Evolutionary conservation across 64 coral and sea anemone species (phyloP), one percentile per base, ranked within the genome.

Genomic region (Dendronephthya gigantea): DNA sequence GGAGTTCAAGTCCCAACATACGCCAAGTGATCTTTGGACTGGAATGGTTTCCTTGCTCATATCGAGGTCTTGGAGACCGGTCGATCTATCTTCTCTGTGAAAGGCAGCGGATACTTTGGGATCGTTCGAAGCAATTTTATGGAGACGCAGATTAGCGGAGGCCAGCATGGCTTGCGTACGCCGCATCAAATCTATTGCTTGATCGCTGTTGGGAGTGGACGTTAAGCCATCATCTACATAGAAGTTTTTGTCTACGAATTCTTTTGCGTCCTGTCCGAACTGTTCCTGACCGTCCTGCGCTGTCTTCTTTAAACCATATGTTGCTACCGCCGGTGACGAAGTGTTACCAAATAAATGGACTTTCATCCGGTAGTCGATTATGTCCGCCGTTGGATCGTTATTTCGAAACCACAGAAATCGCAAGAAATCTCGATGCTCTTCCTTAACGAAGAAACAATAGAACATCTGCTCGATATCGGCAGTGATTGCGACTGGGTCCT

Each of bases 201-300:
- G 66, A 9, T 70, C 9, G 19, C 19, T 22, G 66, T 70, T 70
- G 19, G 19, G 19, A 9, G 19, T n/a, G 66, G 66, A 70, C 9
- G 23, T 70, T 70, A 70, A 70, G 9, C 66, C 66, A n/a, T 70
- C 66, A 31, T 70, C 30, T 9, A 70, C 66, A 31, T 70, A 70
- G 66, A 70, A 70, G 66, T 70, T 70, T n/a, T 70, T 70, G 23
- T 70, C 66, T 9, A 70, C 66, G 30, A 25, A 70, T 70, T 70
- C 66, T 31, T 70, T 70, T 9, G 66, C 66, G 23, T 70, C 23
- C 27, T 70, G 19, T 22, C 66, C 66, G 27, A 25, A 70, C 30
- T 70, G 12, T 7, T 70, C 8, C 66, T 70, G 19, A n/a, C 66
- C 66, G 48, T 9, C 0, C 66, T 70, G 9, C 66, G 66, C 66